Base-by-base conservation (phyloP, 2,888 invertebrate genomes). In the Parascotia fuliginaria region DNA sequence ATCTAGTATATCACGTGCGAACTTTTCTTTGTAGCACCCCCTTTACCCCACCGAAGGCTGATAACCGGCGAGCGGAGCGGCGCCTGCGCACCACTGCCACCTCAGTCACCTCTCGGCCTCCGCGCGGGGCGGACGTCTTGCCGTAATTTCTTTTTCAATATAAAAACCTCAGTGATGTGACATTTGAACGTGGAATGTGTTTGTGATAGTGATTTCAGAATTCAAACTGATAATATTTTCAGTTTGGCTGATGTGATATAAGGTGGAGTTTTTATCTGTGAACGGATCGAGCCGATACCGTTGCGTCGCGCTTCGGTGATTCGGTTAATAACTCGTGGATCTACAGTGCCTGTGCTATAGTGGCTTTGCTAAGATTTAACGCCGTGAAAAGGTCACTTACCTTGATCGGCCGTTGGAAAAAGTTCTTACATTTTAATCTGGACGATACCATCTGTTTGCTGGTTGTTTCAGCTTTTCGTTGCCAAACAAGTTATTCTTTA, bases 311-410 rank as follows among this genome's bases (percentile, higher is more conserved):
- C 87, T 87, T 79, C 84, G 87, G 80, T 83, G 88, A 77, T 83
- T 87, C 83, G 80, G 84, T 79, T 90, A 88, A 89, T 86, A 88
- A 84, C 85, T 85, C 75, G 79, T 83, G 85, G 83, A 86, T 87
- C 81, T 83, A 83, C 85, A 83, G 87, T 87, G 68, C 58, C 55
- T 68, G 68, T 67, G 85, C 81, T 78, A 79, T 82, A 85, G 87
- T 85, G 83, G 80, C 78, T 84, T 78, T 80, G 81, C 86, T 77
- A 85, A 89, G 89, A 88, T 87, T 84, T 87, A 85, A 79, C 77
- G 78, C 81, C 71, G 79, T 80, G 84, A 87, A 87, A 69, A 89
- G 90, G 87, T 89, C 89, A 87, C 88, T 86, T 89, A 89, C 90
- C 90, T 88, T 88, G 81, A 78, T 81, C 77, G 82, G 78, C 74